These are phyloP conservation scores for Scylla paramamosain DNA, from an alignment of 1,140 invertebrate species.

Conservation along the genomic window DNA sequence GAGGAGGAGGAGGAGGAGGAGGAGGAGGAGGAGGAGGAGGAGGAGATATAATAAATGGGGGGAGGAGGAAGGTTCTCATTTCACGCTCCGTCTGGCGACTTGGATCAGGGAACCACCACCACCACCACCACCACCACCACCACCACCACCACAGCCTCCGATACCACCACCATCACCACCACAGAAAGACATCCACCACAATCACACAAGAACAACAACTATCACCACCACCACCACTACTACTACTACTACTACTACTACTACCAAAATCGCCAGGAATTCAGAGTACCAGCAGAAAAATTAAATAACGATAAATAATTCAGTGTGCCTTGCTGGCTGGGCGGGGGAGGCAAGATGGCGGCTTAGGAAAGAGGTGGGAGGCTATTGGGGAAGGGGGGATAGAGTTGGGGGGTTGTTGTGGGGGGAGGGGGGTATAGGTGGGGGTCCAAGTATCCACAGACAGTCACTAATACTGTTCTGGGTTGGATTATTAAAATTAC, in stretches of 20 bases:
- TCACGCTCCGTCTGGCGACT: conserved; percentile 52
- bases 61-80: conserved; percentile 42
- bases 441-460: not conserved
- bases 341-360: too few relatives aligned
- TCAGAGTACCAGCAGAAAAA: not conserved
- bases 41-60: not conserved
- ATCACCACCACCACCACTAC: too few relatives aligned
- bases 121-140: not conserved
- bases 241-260: too few relatives aligned
- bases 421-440: not conserved
- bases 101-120: conserved; percentile 15
- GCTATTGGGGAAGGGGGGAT: too few relatives aligned
- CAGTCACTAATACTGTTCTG: not conserved
- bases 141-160: not conserved
- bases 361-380: not conserved
- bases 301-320: too few relatives aligned
- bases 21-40: conserved; percentile 17
- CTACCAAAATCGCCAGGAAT: not conserved
- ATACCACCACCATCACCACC: not conserved
- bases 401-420: too few relatives aligned
- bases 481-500: conserved; percentile 23
- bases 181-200: not conserved
- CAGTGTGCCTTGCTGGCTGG: too few relatives aligned
- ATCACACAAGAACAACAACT: not conserved
- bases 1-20: not conserved